Evolutionary conservation across 2,888 invertebrate genomes (phyloP), one percentile per base, ranked within the genome.

Genomic region (Oligia latruncula): DNA sequence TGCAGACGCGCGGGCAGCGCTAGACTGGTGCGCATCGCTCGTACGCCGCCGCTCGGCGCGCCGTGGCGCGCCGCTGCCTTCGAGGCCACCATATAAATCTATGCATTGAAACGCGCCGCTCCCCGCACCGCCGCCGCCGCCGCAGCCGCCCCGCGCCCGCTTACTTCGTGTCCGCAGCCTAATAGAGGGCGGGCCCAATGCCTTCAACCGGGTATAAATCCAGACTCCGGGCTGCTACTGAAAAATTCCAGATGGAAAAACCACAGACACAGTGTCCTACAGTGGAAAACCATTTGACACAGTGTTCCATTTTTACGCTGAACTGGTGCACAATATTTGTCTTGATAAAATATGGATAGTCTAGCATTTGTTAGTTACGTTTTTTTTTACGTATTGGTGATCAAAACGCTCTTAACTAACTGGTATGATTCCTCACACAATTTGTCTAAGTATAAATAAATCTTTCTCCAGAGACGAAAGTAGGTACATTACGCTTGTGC

Each of bases 371-470:
- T n/a, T 35, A 43, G 29, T 0, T 11, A 5, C 6, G 3, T 58
- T 40, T 40, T 29, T n/a, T 52, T 35, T 49, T 40, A 71, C 1
- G 5, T 1, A 20, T 20, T 52, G 17, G 81, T 58, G 1, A 20
- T n/a, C 20, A 64, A 60, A 20, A 46, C 3, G 11, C 23, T 81
- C 15, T 64, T 23, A 46, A 3, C 20, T 65, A 49, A 46, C 17
- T 64, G 15, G 15, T 17, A 58, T 74, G 43, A 72, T 40, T 29
- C n/a, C 13, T 74, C 17, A 49, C 29, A 70, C 29, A 20, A 11
- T 73, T 77, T 55, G 23, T 46, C 17, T n/a, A 40, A 40, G 40
- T 40, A 40, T 65, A 49, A 52, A 81, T 74, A 67, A 76, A 72
- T 65, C 29, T 78, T 60, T 20, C 29, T 74, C 67, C 5, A n/a